Evolutionary conservation across 2,888 invertebrate species (phyloP).

Genomic region (Branchipolynoe longqiensis): DNA sequence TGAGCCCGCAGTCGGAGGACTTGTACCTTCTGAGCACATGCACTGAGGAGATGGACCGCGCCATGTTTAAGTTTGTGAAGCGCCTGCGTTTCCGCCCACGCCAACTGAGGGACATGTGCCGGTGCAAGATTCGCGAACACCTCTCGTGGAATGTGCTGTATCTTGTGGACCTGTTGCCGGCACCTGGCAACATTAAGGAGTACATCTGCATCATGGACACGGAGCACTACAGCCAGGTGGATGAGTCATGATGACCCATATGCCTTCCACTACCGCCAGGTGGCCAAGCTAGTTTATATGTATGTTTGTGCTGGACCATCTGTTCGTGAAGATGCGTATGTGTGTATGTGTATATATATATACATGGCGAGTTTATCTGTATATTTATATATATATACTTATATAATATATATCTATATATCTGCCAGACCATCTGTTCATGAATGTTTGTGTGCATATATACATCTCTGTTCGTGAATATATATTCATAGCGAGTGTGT

Average conservation of each 20-base stretch:
- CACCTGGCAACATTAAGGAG: constrained; percentile 64
- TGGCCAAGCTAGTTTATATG: too few species aligned
- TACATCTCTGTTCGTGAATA: too few species aligned
- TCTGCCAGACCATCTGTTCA: too few species aligned
- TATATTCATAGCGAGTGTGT: too few species aligned
- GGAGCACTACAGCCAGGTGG: constrained; percentile 66
- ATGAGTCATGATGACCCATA: constrained; percentile 53
- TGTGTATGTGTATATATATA: too few species aligned
- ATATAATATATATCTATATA: too few species aligned
- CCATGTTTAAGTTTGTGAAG: constrained; percentile 63
- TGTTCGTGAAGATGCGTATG: too few species aligned
- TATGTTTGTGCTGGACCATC: too few species aligned
- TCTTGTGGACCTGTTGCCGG: constrained; percentile 60
- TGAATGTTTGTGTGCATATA: too few species aligned
- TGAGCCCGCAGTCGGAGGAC: constrained; percentile 65
- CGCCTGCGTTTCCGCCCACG: constrained; percentile 61
- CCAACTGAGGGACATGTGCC: constrained; percentile 64
- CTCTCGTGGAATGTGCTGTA: constrained; percentile 67
- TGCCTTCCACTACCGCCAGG: too few species aligned
- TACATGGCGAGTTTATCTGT: too few species aligned
- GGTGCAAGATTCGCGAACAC: constrained; percentile 58
- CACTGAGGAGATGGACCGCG: constrained; percentile 60
- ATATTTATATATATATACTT: too few species aligned
- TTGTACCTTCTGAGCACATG: constrained; percentile 59
- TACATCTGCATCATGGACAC: constrained; percentile 68